These are phyloP conservation scores for Anomalospiza imberbis DNA, from an alignment of 2,797 vertebrate species.

Conservation along the genomic window DNA sequence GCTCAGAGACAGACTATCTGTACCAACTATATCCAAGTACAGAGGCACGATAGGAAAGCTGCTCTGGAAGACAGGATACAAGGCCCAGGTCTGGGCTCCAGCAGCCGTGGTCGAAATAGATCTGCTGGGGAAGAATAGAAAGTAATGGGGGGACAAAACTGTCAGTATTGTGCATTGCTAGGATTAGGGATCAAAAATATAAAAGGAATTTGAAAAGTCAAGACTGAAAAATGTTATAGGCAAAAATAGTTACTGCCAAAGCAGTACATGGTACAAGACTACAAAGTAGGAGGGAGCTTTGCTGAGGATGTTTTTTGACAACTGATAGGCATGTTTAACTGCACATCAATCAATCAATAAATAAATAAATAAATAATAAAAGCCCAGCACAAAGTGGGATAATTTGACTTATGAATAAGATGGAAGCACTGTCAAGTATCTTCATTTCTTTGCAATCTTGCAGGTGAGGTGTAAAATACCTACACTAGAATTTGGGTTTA, in stretches of 20 bases:
- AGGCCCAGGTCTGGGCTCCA: not conserved
- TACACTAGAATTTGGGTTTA: not conserved
- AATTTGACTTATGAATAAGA: not conserved
- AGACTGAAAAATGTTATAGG: not conserved
- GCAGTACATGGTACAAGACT: not conserved
- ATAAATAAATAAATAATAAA: not conserved
- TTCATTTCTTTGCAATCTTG: not conserved
- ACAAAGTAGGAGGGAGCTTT: not conserved
- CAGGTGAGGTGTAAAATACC: not conserved
- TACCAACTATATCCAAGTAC: not conserved
- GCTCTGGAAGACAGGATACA: not conserved
- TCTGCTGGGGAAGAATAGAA: not conserved
- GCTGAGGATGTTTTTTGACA: not conserved
- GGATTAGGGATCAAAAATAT: not conserved
- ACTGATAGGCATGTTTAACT: not conserved
- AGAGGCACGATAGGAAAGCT: not conserved
- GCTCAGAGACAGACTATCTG: not conserved
- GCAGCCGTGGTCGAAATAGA: not conserved
- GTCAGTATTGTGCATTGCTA: accelerated
- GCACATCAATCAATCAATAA: not conserved
- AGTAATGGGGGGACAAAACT: not conserved
- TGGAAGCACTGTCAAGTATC: not conserved
- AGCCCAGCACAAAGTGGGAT: not conserved
- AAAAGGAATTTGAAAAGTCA: not conserved
- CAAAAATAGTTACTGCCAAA: not conserved